These are phyloP conservation scores for Echinometra lucunter DNA, from an alignment of 53 echinoderm and acorn worm species.

Conservation along the genomic window DNA sequence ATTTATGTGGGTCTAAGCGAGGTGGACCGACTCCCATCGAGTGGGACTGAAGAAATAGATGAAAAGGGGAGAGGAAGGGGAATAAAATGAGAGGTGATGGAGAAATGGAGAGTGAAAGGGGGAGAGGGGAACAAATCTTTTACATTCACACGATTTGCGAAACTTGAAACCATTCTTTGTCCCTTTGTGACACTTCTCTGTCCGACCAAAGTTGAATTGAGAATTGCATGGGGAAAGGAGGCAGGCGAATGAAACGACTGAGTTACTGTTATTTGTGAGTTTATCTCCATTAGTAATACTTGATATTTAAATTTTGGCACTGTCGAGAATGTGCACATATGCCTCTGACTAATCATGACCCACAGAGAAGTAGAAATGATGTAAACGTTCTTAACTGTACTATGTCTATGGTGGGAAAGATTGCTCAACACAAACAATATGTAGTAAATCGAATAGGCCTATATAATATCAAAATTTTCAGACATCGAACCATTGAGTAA, in stretches of 20 bases:
- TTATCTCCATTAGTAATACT: conserved; percentile 51
- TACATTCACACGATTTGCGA: conserved; percentile 67
- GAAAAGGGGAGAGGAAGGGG: conserved; percentile 37
- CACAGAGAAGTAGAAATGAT: background rate
- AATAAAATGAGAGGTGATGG: conserved; percentile 22
- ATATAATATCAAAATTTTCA: background rate
- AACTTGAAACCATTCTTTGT: conserved; percentile 72
- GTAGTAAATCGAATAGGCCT: no score
- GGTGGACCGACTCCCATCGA: conserved; percentile 58
- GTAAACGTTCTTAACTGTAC: background rate
- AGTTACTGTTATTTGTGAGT: conserved; percentile 48
- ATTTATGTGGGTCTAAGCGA: conserved; percentile 69
- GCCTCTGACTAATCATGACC: background rate
- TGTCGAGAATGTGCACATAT: background rate
- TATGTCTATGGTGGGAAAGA: no score
- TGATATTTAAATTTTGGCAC: conserved; percentile 15
- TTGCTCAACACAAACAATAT: no score
- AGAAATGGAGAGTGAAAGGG: conserved; percentile 27
- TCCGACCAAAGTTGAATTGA: conserved; percentile 64
- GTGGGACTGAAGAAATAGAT: background rate
- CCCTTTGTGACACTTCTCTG: conserved; percentile 70
- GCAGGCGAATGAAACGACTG: conserved; percentile 33
- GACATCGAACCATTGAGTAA: background rate
- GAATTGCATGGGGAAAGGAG: background rate
- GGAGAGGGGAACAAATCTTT: conserved; percentile 56